Base-by-base conservation (phyloP, 1,140 invertebrate genomes). In the Dinoponera quadriceps region DNA sequence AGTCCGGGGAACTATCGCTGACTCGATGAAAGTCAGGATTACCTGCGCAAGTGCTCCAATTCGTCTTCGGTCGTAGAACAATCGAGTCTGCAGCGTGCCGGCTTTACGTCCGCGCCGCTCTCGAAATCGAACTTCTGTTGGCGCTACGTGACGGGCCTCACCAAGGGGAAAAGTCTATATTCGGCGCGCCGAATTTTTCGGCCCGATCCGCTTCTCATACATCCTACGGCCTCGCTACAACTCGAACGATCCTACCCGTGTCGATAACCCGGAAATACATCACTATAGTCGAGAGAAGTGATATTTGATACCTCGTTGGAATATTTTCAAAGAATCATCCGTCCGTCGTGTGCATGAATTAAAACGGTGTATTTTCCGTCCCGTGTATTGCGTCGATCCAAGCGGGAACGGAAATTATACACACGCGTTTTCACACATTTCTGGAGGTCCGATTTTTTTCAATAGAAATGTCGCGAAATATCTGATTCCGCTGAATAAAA, bases 1-100 rank as follows among this genome's bases (percentile, higher is more conserved):
- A 33, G 29, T 78, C 33, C 49, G 51, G 51, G 51, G 33, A 57
- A 71, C 65, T 80, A 80, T 80, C 54, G 65, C 75, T 80, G 75
- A 80, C 65, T 80, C 75, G 75, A 80, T 80, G 65, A 80, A 80
- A 80, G 75, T 80, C 75, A 71, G 75, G 75, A 80, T 80, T 80
- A 80, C 75, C 75, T 71, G 75, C 54, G 68, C 75, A 80, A 80
- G 75, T 80, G 75, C 65, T 71, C 75, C 75, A 80, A 80, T 80
- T 80, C 75, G 75, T 80, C 75, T 80, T 71, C 63, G 63, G 75
- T 55, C 51, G 75, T 80, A 57, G 75, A 80, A 80, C 75, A 80
- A 80, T 80, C 75, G 75, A 80, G 65, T 44, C 38, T 80, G 75
- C 75, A 71, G 54, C 65, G 75, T n/a, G n/a, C n/a, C n/a, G 51